Conservation (phyloP, 2,888 invertebrate genomes). For the Minunthozetes semirufus region DNA sequence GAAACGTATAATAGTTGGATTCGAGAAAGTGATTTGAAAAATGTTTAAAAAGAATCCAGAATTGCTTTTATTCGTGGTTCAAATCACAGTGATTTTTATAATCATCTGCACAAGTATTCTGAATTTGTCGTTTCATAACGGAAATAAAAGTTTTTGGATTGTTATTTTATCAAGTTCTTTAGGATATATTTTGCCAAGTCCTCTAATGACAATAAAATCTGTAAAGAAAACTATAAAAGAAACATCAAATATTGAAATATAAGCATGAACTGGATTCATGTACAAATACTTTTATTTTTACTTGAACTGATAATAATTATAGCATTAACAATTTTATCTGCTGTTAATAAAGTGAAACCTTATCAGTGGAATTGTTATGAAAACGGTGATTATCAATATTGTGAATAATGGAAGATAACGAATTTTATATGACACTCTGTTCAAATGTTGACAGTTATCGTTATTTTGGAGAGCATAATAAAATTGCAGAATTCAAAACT, state of each 20-base stretch:
- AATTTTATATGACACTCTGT: neutral
- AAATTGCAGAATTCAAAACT: neutral
- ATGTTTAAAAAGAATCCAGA: no score
- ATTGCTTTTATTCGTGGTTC: neutral
- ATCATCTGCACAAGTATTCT: neutral
- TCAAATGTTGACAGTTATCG: no score
- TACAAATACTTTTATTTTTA: neutral
- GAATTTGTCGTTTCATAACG: neutral
- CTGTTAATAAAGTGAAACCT: no score
- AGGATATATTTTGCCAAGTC: neutral
- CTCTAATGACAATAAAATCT: neutral
- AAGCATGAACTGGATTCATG: neutral
- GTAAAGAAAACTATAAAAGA: slow-evolving; percentile 1
- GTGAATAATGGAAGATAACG: neutral
- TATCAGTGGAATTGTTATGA: no score
- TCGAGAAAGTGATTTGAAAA: no score
- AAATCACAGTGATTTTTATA: neutral
- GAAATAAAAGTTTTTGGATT: neutral
- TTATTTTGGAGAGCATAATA: neutral
- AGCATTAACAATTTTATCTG: no score
- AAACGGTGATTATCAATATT: no score
- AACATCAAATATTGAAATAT: neutral
- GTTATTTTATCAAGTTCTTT: neutral
- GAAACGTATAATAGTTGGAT: slow-evolving; percentile 18
- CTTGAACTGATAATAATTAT: neutral